phyloP scores from a whole-genome alignment of 2,888 invertebrate species.

The Tryphoninae sp. region DNA sequence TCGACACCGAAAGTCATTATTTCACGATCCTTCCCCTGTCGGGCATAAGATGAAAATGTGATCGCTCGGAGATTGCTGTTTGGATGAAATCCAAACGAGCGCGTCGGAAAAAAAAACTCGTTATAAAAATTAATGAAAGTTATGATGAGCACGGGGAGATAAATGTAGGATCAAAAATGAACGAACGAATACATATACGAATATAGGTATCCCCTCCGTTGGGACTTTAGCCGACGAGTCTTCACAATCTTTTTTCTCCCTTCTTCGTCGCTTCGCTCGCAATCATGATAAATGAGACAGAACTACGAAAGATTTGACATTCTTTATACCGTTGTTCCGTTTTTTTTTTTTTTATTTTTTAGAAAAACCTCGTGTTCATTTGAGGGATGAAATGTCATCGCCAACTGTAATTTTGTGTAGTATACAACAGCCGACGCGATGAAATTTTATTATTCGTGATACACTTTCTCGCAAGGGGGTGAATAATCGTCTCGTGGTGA shows the following conservation, averaged over 20 bases:
- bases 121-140: background rate
- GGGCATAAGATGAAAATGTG: background rate
- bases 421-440: background rate
- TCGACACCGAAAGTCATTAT: background rate
- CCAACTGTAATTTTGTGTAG: constrained; percentile 1
- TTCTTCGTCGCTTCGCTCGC: background rate
- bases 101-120: background rate
- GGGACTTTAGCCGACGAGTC: background rate
- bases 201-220: background rate
- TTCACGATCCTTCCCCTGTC: background rate
- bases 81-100: background rate
- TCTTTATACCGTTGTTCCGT: background rate
- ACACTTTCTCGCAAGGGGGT: background rate
- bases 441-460: constrained; percentile 23
- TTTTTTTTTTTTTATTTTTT: background rate
- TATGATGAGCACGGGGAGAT: background rate
- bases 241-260: background rate
- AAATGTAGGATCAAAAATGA: background rate
- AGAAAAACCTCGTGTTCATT: background rate
- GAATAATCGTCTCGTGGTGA: constrained; percentile 14
- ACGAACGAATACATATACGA: background rate
- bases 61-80: background rate
- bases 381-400: constrained; percentile 20
- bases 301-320: background rate
- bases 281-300: constrained; percentile 20